Percentiles rank a stretch among this genome's conserved stretches.
These are phyloP conservation scores for Serrognathus titanus DNA, from an alignment of 2,888 invertebrate species.

Conservation along the genomic window DNA sequence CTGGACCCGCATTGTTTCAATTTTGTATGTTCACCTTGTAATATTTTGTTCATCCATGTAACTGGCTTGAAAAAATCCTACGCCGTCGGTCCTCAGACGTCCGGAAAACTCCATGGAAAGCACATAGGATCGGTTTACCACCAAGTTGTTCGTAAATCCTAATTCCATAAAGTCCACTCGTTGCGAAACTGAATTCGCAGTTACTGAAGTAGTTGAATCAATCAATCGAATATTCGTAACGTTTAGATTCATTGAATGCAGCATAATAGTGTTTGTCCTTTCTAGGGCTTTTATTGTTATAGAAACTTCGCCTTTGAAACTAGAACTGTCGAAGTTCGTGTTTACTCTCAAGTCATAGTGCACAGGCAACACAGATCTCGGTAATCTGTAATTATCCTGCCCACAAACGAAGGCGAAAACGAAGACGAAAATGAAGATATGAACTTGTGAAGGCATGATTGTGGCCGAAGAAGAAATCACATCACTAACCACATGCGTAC, in stretches of 20 bases:
- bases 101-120: slow-evolving; percentile 7
- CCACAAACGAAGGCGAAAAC: too few relatives aligned
- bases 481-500: too few relatives aligned
- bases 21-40: background rate
- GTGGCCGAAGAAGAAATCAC: too few relatives aligned
- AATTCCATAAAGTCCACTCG: slow-evolving; percentile 10
- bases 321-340: slow-evolving; percentile 1
- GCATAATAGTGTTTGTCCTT: slow-evolving; percentile 10
- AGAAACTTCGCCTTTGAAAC: slow-evolving; percentile 17
- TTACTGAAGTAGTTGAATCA: too few relatives aligned
- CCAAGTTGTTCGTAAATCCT: background rate
- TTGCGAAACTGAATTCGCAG: background rate
- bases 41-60: slow-evolving; percentile 2
- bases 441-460: too few relatives aligned
- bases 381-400: slow-evolving; percentile 8
- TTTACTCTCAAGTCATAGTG: slow-evolving; percentile 17
- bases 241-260: slow-evolving; percentile 12
- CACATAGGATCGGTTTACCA: background rate
- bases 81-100: background rate
- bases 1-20: too few relatives aligned
- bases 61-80: slow-evolving; percentile 12
- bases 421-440: too few relatives aligned
- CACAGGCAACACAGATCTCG: slow-evolving; percentile 13
- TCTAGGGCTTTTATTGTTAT: slow-evolving; percentile 10
- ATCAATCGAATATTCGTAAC: too few relatives aligned